phyloP scores from a whole-genome alignment of 2,113 vertebrate genomes.

The Odontesthes bonariensis region DNA sequence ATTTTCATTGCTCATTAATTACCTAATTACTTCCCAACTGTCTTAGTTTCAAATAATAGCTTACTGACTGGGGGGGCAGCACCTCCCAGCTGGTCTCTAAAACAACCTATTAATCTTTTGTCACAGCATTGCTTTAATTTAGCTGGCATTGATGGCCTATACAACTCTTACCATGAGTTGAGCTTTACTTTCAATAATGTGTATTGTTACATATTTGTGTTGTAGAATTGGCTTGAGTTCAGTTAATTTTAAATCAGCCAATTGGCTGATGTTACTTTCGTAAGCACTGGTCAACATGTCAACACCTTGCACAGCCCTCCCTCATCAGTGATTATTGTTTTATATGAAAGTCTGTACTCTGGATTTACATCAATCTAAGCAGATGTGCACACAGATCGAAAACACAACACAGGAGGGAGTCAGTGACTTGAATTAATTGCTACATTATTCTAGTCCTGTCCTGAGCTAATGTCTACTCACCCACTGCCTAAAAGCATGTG shows the following conservation, averaged over 20 bases:
- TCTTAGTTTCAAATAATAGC: slow-evolving; percentile 73
- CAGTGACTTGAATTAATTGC: background rate
- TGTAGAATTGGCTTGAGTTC: background rate
- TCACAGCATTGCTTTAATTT: slow-evolving; percentile 38
- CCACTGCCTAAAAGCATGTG: background rate
- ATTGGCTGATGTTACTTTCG: no score
- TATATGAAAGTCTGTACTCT: no score
- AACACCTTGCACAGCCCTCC: background rate
- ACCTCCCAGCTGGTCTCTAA: slow-evolving; percentile 77
- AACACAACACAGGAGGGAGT: background rate
- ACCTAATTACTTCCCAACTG: slow-evolving; percentile 80
- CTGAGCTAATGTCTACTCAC: background rate
- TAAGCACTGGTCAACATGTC: no score
- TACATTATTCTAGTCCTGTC: background rate
- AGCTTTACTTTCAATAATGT: slow-evolving; percentile 23
- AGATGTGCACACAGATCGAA: no score
- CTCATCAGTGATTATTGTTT: background rate
- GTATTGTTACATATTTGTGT: background rate
- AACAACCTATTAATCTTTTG: slow-evolving; percentile 78
- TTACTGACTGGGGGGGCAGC: slow-evolving; percentile 75
- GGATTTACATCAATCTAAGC: no score
- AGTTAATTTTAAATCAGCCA: background rate
- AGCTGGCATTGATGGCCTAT: slow-evolving; percentile 33
- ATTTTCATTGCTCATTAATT: slow-evolving; percentile 81
- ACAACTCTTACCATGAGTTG: slow-evolving; percentile 24